Evolutionary conservation across 1,140 invertebrate genomes (phyloP), one percentile per base, ranked within the genome.

Genomic region (Aethina tumida): DNA sequence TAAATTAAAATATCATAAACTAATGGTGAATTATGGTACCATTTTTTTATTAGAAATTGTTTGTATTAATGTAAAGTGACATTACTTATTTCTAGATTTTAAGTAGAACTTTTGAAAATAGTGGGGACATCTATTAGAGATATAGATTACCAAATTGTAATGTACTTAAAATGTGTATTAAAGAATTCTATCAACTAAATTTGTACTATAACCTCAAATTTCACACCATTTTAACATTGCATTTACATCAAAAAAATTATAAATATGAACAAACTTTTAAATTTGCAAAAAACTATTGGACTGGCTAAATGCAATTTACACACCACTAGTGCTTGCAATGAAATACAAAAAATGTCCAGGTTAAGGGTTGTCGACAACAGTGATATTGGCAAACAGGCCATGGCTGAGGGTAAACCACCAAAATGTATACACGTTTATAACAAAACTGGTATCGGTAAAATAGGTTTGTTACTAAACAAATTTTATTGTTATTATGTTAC

Each of bases 311-410:
- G 33, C 17, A 46, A 35, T 16, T 63, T 84, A 47, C 75, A 77
- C 55, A 74, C 74, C 12, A 70, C 77, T 6, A 35, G 67, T 8
- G 52, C 60, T 35, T 59, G 65, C 36, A 71, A 67, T 59, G 73
- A 83, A 62, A 78, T 86, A 24, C 68, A 71, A 20, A 74, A 80
- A 59, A 49, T 91, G 34, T 76, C 84, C 10, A 64, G 89, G 39
- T 64, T 97, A 7, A 70, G 91, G 55, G 89, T 96, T 12, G 93
- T 99, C 2, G 95, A 98, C 62, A 98, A 99, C 59, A 95, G 91
- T 41, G 78, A 84, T 48, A 77, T 98, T 43, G 95, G 95, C 15
- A 94, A 89, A 62, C 70, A 84, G 59, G 92, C 94, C 1, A 94
- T 94, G 83, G 70, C 80, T 12, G 84, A 93, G 56, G 94, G 93